Percentiles rank a stretch among this genome's conserved stretches.
Conservation (phyloP, 2,888 invertebrate species). For the Strigamia maritima region DNA sequence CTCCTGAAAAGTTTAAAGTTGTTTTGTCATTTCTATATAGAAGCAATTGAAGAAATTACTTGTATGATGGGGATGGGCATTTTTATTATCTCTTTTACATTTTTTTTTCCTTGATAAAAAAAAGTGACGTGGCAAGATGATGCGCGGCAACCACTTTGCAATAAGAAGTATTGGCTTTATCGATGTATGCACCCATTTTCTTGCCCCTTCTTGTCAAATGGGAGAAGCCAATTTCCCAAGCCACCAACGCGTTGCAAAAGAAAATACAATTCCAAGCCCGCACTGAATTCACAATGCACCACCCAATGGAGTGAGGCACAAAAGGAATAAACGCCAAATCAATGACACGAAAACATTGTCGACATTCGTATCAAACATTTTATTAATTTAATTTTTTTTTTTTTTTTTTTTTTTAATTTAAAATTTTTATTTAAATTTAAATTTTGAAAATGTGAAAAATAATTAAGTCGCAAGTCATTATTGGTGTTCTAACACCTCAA, state of each 20-base stretch:
- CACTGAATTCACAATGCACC: conserved; percentile 28
- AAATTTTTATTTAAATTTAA: no score
- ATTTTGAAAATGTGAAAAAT: no score
- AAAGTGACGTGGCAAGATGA: conserved; percentile 13
- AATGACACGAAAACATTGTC: conserved; percentile 15
- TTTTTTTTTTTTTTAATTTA: not conserved
- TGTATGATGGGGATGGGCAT: conserved; percentile 9
- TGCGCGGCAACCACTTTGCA: conserved; percentile 29
- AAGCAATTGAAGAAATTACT: not conserved
- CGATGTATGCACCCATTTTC: conserved; percentile 32
- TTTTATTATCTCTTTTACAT: not conserved
- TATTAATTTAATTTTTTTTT: not conserved
- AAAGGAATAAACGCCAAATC: conserved; percentile 33
- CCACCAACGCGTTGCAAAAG: conserved; percentile 29
- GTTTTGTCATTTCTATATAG: not conserved
- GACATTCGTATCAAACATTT: not conserved
- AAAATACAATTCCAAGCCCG: conserved; percentile 27
- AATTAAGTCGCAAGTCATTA: not conserved
- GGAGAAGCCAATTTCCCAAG: conserved; percentile 34
- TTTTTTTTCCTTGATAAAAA: not conserved
- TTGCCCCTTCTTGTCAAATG: conserved; percentile 34
- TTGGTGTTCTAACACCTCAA: not conserved
- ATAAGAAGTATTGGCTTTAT: conserved; percentile 32
- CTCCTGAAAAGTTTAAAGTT: not conserved
- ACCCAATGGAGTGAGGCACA: conserved; percentile 32